phyloP scores from a whole-genome alignment of 2,888 invertebrate species.

The Xanthorhoe designata region DNA sequence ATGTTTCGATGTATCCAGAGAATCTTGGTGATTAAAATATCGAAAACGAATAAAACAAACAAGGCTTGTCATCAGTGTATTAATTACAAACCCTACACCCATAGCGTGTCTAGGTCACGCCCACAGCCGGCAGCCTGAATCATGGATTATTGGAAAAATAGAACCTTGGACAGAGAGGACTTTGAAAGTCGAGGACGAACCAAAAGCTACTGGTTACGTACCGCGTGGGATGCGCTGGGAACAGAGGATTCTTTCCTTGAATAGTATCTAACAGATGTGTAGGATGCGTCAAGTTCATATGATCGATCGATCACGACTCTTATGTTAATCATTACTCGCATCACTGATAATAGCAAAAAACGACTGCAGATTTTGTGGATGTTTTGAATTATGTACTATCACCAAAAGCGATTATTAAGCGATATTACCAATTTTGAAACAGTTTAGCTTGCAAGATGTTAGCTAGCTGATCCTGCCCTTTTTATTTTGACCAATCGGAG shows the following conservation, averaged over 20 bases:
- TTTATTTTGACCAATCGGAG: too few species aligned
- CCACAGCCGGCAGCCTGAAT: slow-evolving; percentile 41
- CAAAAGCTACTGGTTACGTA: slow-evolving; percentile 22
- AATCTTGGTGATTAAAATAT: too few species aligned
- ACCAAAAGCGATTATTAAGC: too few species aligned
- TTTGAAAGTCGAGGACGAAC: slow-evolving; percentile 49
- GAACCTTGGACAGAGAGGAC: slow-evolving; percentile 52
- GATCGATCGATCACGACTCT: slow-evolving; percentile 14
- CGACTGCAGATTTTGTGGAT: not conserved
- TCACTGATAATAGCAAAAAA: not conserved
- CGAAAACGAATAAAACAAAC: not conserved
- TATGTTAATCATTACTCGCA: not conserved
- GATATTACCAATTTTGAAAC: too few species aligned
- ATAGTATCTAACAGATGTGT: slow-evolving; percentile 6
- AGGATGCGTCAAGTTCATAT: slow-evolving; percentile 35
- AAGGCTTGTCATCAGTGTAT: slow-evolving; percentile 4
- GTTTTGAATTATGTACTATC: too few species aligned
- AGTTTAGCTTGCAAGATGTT: too few species aligned
- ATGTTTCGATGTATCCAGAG: too few species aligned
- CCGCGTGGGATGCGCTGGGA: slow-evolving; percentile 41
- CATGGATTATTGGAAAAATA: slow-evolving; percentile 47
- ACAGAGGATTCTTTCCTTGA: slow-evolving; percentile 45
- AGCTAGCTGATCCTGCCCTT: too few species aligned
- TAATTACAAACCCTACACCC: slow-evolving; percentile 31
- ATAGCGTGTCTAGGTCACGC: slow-evolving; percentile 38